Base-by-base conservation (phyloP, 2,888 invertebrate species). In the Celastrina argiolus region DNA sequence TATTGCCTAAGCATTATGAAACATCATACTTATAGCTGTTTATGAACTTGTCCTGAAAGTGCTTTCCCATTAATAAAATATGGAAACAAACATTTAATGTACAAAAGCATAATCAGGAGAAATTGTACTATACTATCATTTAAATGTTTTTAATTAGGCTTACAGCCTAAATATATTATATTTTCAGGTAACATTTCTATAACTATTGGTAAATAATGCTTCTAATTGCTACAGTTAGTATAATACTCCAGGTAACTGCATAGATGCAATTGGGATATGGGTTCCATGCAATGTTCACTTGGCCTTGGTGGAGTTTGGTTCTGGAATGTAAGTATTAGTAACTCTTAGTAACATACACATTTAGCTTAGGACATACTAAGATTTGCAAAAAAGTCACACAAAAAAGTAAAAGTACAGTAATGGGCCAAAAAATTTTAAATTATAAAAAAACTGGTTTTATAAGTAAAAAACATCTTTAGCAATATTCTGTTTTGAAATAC, bases 301-400 rank as follows among this genome's bases (percentile, higher is more conserved):
- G 69, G 72, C 71, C 70, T 71, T 68, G 65, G 71, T 59, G 63
- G 69, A 65, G 67, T 69, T 69, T 34, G 56, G 65, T 65, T 71
- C 73, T 73, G 73, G 51, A 73, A 73, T 68, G 41, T 58, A 67
- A 68, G 61, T 68, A 67, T 71, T 66, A 70, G 58, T 69, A 28
- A 34, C 58, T 22, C 64, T 58, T 26, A 64, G 22, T 64, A 51
- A 34, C 3, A 45, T n/a, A 22, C 51, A 51, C 56, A 18, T 26
- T 36, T 34, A 59, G 31, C 34, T 16, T 8, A 22, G 22, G 22
- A 51, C 10, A 36, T 36, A 36, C 12, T 36, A 7, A 10, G 10
- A 14, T 12, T 3, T 26, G 4, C 22, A 51, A 22, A 51, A 26
- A 51, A 2, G 22, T 10, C 12, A 22, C 12, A 26, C 51, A 51